These are phyloP conservation scores for Perca fluviatilis DNA, from an alignment of 2,113 vertebrate species.

Conservation along the genomic window DNA sequence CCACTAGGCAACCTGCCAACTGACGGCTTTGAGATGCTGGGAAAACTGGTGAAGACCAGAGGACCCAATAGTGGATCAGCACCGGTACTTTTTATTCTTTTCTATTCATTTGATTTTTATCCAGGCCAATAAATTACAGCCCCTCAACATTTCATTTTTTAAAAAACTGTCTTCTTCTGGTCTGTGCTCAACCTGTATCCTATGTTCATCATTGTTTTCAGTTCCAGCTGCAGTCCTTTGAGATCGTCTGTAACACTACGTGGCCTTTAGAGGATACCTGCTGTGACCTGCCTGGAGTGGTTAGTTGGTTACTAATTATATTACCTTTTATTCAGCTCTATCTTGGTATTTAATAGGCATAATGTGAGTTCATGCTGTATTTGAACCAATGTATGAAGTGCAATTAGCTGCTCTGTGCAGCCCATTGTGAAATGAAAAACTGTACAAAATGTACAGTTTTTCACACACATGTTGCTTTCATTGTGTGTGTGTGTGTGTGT, in stretches of 20 bases:
- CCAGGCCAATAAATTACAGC: background rate
- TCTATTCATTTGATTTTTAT: background rate
- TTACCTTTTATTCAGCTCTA: background rate
- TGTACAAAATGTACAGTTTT: too few relatives aligned
- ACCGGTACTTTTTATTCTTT: constrained; percentile 73
- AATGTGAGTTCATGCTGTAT: background rate
- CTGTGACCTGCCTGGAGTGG: constrained; percentile 91
- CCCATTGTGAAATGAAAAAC: background rate
- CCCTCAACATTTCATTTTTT: background rate
- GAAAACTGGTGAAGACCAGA: constrained; percentile 88
- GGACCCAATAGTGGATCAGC: constrained; percentile 91
- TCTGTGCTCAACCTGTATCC: background rate
- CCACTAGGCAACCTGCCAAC: constrained; percentile 85
- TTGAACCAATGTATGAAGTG: background rate
- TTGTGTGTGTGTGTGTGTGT: too few relatives aligned
- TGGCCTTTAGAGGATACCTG: constrained; percentile 90
- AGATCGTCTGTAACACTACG: constrained; percentile 88
- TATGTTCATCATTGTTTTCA: constrained; percentile 51
- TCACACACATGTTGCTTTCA: background rate
- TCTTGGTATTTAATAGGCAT: background rate
- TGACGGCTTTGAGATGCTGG: constrained; percentile 90
- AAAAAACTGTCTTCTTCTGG: background rate
- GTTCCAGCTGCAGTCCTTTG: constrained; percentile 95
- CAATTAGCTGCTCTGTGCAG: background rate
- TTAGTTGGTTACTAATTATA: constrained; percentile 68